Base-by-base conservation (phyloP, 2,113 vertebrate species). In the Procavia capensis region DNA sequence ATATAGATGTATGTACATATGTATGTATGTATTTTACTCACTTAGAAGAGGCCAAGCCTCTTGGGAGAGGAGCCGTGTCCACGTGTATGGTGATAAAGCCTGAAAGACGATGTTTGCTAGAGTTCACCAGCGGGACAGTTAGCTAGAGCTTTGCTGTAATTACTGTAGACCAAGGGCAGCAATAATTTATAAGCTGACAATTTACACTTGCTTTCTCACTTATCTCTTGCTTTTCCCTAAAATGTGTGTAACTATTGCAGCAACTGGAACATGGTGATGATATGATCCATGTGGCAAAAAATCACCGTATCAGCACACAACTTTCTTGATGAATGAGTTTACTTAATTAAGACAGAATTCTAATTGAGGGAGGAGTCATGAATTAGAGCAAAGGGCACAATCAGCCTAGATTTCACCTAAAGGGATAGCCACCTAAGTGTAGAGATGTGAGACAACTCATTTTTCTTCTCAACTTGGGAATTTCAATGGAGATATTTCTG, bases 401-500 rank as follows among this genome's bases (percentile, higher is more conserved):
- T 92, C 45, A 90, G 59, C 29, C 85, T 91, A 66, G 89, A 59
- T 88, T 90, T 39, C 87, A 11, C 50, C 50, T 54, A 54, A 19
- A 95, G 93, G 78, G 85, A 83, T 84, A 81, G 41, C 50, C 66
- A 68, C 92, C 94, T 97, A 61, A 90, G 61, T 86, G 19, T 22
- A 78, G 63, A 94, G 50, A 27, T 97, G 57, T 85, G 41, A 95
- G 72, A 95, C 68, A 74, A 64, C 91, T 92, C 54, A 70, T 81
- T 92, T 95, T 97, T 93, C 85, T 43, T 88, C 96, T 97, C 85
- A 70, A 93, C 68, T 91, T 89, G 88, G 31, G 75, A 97, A 94
- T 97, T 96, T 95, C 97, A 98, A 97, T 94, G 91, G 75, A 95
- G 79, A 91, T 59, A 39, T 50, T 97, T 94, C 74, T 57, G 94